These are phyloP conservation scores for Dyspetes luteomarginatus DNA, from an alignment of 2,888 invertebrate species.

Conservation along the genomic window DNA sequence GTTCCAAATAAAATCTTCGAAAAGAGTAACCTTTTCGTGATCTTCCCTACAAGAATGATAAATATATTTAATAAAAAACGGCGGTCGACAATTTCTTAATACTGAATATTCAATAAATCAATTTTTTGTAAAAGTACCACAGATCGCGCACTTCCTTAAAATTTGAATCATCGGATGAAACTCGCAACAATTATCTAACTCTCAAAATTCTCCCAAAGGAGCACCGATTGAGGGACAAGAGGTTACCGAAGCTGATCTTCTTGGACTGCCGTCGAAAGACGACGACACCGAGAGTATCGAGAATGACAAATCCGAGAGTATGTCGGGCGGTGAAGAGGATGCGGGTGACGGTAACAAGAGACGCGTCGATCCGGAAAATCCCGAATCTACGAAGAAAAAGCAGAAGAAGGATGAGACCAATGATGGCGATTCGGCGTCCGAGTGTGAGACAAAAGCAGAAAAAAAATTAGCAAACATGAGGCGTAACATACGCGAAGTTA, in stretches of 20 bases:
- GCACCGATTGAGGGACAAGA: slow-evolving; percentile 82
- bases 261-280: slow-evolving; percentile 79
- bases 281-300: slow-evolving; percentile 78
- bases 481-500: slow-evolving; percentile 95
- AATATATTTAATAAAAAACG: too few relatives aligned
- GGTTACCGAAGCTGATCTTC: slow-evolving; percentile 80
- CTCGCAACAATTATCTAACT: background rate
- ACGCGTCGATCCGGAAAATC: slow-evolving; percentile 76
- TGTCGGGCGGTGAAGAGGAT: slow-evolving; percentile 78
- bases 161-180: slow-evolving; percentile 5
- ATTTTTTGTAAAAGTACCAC: too few relatives aligned
- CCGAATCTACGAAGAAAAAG: slow-evolving; percentile 78
- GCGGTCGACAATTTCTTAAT: too few relatives aligned
- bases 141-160: too few relatives aligned
- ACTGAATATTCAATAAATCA: too few relatives aligned
- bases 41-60: too few relatives aligned
- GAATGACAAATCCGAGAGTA: slow-evolving; percentile 74
- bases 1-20: too few relatives aligned
- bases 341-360: slow-evolving; percentile 82
- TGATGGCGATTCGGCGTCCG: slow-evolving; percentile 81
- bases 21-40: too few relatives aligned
- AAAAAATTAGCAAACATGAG: slow-evolving; percentile 87
- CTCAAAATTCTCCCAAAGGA: slow-evolving; percentile 70
- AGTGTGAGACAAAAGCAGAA: slow-evolving; percentile 79
- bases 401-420: slow-evolving; percentile 80